phyloP scores from a whole-genome alignment of 2,888 invertebrate species.

The Malthinus seriepunctatus region DNA sequence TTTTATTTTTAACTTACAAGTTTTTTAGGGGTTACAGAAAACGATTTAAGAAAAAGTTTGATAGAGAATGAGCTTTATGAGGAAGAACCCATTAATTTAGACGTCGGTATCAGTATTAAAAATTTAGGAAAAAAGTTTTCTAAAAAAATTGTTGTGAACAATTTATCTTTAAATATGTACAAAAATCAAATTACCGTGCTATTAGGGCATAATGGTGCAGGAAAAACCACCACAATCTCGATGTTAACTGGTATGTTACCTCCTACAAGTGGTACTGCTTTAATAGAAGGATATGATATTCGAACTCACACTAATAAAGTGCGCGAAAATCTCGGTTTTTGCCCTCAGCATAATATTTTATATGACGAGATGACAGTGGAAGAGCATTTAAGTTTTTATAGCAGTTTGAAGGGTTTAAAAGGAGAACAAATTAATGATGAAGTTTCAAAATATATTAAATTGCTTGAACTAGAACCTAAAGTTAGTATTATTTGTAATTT shows the following conservation, averaged over 20 bases:
- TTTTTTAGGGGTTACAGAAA: background rate
- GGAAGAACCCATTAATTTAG: constrained; percentile 56
- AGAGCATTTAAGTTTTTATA: constrained; percentile 83
- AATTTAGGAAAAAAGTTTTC: constrained; percentile 66
- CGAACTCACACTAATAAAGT: constrained; percentile 64
- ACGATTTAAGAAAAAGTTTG: background rate
- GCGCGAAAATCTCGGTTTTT: constrained; percentile 73
- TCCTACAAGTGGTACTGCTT: constrained; percentile 70
- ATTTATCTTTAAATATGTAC: constrained; percentile 80
- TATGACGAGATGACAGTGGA: constrained; percentile 81
- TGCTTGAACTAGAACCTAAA: constrained; percentile 70
- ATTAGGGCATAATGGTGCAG: constrained; percentile 82
- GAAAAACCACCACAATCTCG: constrained; percentile 92
- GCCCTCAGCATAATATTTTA: constrained; percentile 86
- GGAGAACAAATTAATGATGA: constrained; percentile 61
- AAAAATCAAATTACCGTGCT: constrained; percentile 87
- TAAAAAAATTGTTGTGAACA: constrained; percentile 65
- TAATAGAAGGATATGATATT: constrained; percentile 76
- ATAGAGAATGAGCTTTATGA: constrained; percentile 55
- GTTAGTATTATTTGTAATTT: constrained; percentile 42
- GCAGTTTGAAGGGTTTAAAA: constrained; percentile 68
- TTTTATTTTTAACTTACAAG: background rate
- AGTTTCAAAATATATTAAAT: constrained; percentile 64
- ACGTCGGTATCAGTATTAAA: constrained; percentile 59
- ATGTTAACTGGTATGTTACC: constrained; percentile 83